Conservation (phyloP, 2,888 invertebrate species). For the Isotomurus palustris region DNA sequence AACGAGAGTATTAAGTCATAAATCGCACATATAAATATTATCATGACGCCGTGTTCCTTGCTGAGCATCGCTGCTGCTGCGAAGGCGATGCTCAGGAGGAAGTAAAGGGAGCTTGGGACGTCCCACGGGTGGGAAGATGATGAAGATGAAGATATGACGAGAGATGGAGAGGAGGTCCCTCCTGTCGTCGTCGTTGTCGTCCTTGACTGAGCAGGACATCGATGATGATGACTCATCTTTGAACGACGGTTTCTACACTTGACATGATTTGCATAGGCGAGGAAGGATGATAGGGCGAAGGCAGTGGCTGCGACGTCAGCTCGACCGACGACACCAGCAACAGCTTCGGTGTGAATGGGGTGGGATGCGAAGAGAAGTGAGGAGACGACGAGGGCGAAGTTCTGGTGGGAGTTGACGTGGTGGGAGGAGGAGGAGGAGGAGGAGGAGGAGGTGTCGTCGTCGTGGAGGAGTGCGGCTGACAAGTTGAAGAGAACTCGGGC, state of each 20-base stretch:
- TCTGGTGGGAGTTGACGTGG: conserved; percentile 34
- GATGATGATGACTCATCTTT: background rate
- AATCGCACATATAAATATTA: conserved; percentile 79
- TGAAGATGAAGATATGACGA: background rate
- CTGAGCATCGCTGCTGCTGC: conserved; percentile 80
- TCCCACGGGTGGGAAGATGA: background rate
- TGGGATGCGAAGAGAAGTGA: conserved; percentile 89
- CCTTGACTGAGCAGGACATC: background rate
- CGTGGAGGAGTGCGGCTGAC: conserved; percentile 26
- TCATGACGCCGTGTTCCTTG: conserved; percentile 93
- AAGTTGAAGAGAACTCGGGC: conserved; percentile 41
- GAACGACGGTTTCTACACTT: conserved; percentile 47
- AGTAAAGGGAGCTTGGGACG: conserved; percentile 55
- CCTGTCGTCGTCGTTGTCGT: background rate
- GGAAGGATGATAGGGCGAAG: conserved; percentile 80
- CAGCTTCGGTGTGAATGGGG: conserved; percentile 95
- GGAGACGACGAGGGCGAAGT: conserved; percentile 56
- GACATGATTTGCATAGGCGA: conserved; percentile 77
- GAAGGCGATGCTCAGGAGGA: conserved; percentile 56
- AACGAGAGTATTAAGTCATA: conserved; percentile 67
- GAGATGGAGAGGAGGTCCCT: background rate
- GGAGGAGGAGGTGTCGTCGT: background rate
- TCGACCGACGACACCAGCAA: conserved; percentile 90
- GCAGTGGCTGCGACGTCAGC: conserved; percentile 90
- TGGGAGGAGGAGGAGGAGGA: too few species aligned